These are phyloP conservation scores for Onthophagus sagittarius DNA, from an alignment of 2,888 invertebrate species.

Conservation along the genomic window DNA sequence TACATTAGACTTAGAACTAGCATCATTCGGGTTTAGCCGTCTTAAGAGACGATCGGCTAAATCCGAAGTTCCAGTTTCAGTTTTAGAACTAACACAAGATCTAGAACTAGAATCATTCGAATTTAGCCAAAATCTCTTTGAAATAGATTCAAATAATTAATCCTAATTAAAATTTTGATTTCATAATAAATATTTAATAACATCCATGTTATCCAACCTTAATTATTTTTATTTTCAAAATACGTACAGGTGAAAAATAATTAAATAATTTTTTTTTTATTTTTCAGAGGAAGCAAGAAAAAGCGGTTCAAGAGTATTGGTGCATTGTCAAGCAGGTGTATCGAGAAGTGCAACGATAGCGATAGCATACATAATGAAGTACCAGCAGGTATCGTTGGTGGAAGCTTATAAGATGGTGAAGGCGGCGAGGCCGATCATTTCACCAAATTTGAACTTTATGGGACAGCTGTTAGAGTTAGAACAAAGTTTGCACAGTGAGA, in stretches of 20 bases:
- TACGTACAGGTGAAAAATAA: not conserved
- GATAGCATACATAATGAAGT: conserved; percentile 92
- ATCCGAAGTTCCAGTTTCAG: too few relatives aligned
- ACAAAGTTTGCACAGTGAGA: conserved; percentile 57
- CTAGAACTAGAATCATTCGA: too few relatives aligned
- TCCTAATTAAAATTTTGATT: not conserved
- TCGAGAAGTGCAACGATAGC: conserved; percentile 92
- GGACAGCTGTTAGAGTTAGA: conserved; percentile 84
- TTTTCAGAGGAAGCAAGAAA: conserved; percentile 66
- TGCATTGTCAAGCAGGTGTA: conserved; percentile 95
- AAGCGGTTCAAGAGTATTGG: conserved; percentile 70
- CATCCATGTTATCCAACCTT: too few relatives aligned
- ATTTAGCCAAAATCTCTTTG: too few relatives aligned
- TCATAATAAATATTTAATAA: not conserved
- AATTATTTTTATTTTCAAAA: too few relatives aligned
- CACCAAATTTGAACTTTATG: conserved; percentile 94
- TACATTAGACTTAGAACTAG: too few relatives aligned
- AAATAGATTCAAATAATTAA: too few relatives aligned
- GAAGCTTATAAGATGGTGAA: conserved; percentile 88
- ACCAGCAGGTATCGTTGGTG: conserved; percentile 74
- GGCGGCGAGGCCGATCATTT: conserved; percentile 81
- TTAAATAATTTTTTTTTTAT: conserved; percentile 24
- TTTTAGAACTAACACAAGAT: too few relatives aligned
- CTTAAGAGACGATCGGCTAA: too few relatives aligned
- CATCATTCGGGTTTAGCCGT: too few relatives aligned